These are phyloP conservation scores for Oxyscelio sp. DNA, from an alignment of 2,888 invertebrate species.

Conservation along the genomic window DNA sequence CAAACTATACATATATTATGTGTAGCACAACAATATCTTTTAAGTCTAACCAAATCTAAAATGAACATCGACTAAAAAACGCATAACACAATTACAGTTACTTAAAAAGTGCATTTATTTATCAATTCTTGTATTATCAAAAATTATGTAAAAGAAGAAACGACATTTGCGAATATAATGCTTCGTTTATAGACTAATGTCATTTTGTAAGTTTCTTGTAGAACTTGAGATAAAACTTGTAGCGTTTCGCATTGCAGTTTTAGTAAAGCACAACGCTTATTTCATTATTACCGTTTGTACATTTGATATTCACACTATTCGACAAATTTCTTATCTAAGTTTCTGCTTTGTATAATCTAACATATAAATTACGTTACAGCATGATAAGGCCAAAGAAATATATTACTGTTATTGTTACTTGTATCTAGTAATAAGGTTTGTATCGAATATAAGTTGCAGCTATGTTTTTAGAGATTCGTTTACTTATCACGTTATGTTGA, in stretches of 20 bases:
- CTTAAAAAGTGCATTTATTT: too few species aligned
- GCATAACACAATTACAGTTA: too few species aligned
- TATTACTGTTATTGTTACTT: conserved; percentile 43
- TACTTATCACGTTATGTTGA: neutral
- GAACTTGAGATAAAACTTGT: conserved; percentile 70
- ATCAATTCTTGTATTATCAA: too few species aligned
- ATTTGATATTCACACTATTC: conserved; percentile 55
- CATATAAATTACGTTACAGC: conserved; percentile 47
- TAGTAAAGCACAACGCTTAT: conserved; percentile 46
- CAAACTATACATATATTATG: too few species aligned
- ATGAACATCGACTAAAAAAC: too few species aligned
- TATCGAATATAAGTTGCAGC: neutral
- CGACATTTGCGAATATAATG: conserved; percentile 63
- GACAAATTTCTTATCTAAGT: conserved; percentile 53
- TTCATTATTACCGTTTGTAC: conserved; percentile 54
- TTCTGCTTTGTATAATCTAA: conserved; percentile 48
- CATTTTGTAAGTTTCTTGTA: conserved; percentile 64
- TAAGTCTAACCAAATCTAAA: too few species aligned
- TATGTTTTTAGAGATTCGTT: conserved; percentile 9
- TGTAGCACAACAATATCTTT: too few species aligned
- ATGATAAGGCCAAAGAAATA: conserved; percentile 46
- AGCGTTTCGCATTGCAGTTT: conserved; percentile 59
- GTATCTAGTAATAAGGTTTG: neutral
- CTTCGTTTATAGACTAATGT: conserved; percentile 42
- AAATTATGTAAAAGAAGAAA: conserved; percentile 49